Percentiles rank a stretch among this genome's conserved stretches.
Conservation (phyloP, 2,113 vertebrate species). For the Monarcha castaneiventris region DNA sequence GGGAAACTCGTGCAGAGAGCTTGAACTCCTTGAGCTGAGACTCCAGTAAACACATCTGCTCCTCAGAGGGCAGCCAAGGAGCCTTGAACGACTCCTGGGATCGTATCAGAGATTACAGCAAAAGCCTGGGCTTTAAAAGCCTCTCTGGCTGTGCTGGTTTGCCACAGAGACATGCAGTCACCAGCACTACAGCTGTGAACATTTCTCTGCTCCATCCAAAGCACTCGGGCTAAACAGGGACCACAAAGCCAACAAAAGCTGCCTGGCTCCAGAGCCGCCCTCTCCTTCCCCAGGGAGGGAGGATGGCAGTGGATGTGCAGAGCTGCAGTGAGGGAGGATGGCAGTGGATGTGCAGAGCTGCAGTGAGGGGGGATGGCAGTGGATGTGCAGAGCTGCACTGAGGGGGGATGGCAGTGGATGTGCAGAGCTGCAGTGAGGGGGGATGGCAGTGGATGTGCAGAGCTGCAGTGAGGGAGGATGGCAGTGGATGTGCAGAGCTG, state of each 20-base stretch:
- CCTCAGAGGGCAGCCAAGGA: neutral
- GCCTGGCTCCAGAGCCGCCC: neutral
- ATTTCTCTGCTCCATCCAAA: neutral
- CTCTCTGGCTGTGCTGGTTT: neutral
- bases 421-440: no score
- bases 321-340: neutral
- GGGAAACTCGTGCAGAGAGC: neutral
- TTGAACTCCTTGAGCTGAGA: neutral
- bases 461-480: no score
- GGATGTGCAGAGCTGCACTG: no score
- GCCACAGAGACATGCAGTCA: neutral
- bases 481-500: no score
- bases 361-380: no score
- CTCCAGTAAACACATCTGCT: neutral
- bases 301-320: rapidly evolving
- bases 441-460: no score
- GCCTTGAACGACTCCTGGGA: neutral
- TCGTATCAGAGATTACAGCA: neutral
- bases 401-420: no score
- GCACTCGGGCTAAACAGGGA: neutral
- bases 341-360: no score
- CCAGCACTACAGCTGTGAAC: neutral
- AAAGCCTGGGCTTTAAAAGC: neutral
- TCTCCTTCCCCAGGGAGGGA: neutral
- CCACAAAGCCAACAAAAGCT: neutral